A percentile compares a stretch with the other conserved stretches of the same genome.
phyloP scores from a whole-genome alignment of 2,113 vertebrate species.

The Nanorana parkeri region DNA sequence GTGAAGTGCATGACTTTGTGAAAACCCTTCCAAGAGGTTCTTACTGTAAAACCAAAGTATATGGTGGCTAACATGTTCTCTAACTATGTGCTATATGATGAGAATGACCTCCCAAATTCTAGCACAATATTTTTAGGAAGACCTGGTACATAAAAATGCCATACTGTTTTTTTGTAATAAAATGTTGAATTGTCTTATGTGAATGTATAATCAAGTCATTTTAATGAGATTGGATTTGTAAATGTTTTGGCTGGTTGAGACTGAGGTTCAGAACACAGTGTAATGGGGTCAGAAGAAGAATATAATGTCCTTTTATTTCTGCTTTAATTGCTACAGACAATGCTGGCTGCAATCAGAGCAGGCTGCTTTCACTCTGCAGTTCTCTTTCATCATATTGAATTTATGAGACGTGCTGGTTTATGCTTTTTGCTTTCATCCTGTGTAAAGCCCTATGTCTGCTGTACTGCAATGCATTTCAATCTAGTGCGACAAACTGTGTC shows the following conservation, averaged over 20 bases:
- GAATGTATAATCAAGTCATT: too few species aligned
- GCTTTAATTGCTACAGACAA: constrained; percentile 17
- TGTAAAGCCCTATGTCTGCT: background rate
- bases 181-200: too few species aligned
- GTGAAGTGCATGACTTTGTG: too few species aligned
- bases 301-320: background rate
- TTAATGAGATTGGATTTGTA: background rate
- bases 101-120: too few species aligned
- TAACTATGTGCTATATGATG: too few species aligned
- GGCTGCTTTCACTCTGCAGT: background rate
- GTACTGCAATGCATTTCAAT: background rate
- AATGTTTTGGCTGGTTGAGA: background rate
- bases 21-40: too few species aligned
- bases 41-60: too few species aligned
- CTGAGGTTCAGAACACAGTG: background rate
- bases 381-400: constrained; percentile 24
- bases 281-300: constrained; percentile 4
- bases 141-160: too few species aligned
- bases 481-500: constrained; percentile 1
- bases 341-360: background rate
- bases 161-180: too few species aligned
- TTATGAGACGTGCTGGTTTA: background rate
- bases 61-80: too few species aligned
- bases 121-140: too few species aligned
- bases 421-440: background rate